A percentile compares a stretch with the other conserved stretches of the same genome.
Evolutionary conservation across 2,797 vertebrate genomes (phyloP).

Genomic region (Catostomus latipinnis): DNA sequence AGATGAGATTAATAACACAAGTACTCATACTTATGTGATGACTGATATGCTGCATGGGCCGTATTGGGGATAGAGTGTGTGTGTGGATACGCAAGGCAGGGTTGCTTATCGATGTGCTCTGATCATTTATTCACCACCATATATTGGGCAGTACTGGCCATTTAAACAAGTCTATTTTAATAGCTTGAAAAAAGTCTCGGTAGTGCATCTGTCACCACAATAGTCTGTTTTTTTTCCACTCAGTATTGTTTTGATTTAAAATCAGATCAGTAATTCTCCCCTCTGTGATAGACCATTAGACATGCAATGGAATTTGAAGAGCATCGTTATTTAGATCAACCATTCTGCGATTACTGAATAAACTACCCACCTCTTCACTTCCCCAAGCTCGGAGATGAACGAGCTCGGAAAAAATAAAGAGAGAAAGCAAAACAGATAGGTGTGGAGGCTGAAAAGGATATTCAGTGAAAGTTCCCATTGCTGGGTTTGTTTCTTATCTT

Average conservation of each 20-base stretch:
- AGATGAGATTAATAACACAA: conserved; percentile 81
- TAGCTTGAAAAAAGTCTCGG: conserved; percentile 49
- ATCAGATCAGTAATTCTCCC: conserved; percentile 63
- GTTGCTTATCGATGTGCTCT: conserved; percentile 69
- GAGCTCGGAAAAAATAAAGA: conserved; percentile 50
- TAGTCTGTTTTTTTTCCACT: conserved; percentile 47
- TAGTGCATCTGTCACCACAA: conserved; percentile 58
- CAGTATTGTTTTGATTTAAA: conserved; percentile 58
- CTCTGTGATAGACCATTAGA: conserved; percentile 66
- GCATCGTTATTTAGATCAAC: conserved; percentile 70
- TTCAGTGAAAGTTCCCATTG: conserved; percentile 64
- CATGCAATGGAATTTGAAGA: conserved; percentile 68
- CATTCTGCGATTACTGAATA: conserved; percentile 66
- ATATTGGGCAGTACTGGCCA: conserved; percentile 44
- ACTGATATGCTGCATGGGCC: conserved; percentile 75
- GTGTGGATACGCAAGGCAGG: conserved; percentile 53
- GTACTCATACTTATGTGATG: conserved; percentile 79
- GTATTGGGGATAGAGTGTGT: conserved; percentile 70
- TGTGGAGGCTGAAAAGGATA: conserved; percentile 65
- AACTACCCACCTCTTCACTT: conserved; percentile 68
- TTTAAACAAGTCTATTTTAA: conserved; percentile 46
- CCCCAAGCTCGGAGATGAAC: conserved; percentile 48
- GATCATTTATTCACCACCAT: conserved; percentile 57
- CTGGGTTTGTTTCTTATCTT: conserved; percentile 64
- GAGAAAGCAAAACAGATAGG: conserved; percentile 64